Base-by-base conservation (phyloP, 2,888 invertebrate species). In the Abrostola triplasia region DNA sequence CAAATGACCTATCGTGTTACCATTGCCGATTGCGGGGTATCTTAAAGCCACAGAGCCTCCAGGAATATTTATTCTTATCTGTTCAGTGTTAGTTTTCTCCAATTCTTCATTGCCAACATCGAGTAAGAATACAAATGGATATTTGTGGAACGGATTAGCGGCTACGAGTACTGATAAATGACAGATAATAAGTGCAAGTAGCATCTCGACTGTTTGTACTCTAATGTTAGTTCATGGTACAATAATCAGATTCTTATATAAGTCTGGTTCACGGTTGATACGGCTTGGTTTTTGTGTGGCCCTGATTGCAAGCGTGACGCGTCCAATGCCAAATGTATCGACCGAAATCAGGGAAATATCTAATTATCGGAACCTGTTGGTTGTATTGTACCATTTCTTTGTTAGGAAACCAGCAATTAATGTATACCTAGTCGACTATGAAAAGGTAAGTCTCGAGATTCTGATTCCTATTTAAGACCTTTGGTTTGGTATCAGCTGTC, bases 71-170 rank as follows among this genome's bases (percentile, higher is more conserved):
- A 94, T 61, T 70, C 92, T 88, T 51, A 94, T 89, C 70, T 94
- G 93, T 76, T 93, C 92, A n/a, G 90, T 82, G 55, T 85, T 89
- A 4, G 89, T 88, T 51, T 90, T 90, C 64, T 92, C 84, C 36
- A 94, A 70, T 80, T 93, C 94, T 90, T 94, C 94, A 88, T 94
- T 94, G 52, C 94, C 94, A 51, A 94, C 85, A 71, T 94, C 94
- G 35, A 94, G 80, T 37, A 94, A 77, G 67, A 93, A 94, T 50
- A 91, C 90, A 69, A 88, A 93, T 0, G 94, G 94, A 61, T 93
- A 94, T 75, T 92, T 92, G 68, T 92, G 92, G 57, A 92, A 90
- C 7, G 94, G 92, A 81, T 87, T 91, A 0, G 89, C 90, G 9
- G 81, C 64, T 35, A 79, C 76, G 11, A 88, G 64, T 52, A 82